Conservation (phyloP, 92 coral and sea anemone species). For the Ricordea florida region DNA sequence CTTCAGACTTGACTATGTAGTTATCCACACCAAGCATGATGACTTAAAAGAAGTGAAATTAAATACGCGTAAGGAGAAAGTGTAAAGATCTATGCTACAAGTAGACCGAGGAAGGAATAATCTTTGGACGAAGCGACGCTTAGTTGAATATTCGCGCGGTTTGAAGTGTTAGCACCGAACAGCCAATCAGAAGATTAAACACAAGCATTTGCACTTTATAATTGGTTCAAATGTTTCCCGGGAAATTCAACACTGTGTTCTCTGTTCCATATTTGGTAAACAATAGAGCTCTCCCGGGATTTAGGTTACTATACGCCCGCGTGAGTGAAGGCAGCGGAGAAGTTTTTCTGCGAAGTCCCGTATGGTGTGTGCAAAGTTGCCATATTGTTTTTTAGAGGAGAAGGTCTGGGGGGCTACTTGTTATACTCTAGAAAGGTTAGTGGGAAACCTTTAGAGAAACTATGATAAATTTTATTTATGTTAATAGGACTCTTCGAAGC, state of each 20-base stretch:
- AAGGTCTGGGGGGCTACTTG: too few species aligned
- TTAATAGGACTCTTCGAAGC: too few species aligned
- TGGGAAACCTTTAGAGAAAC: too few species aligned
- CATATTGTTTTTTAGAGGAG: constrained; percentile 22
- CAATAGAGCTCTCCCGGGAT: constrained; percentile 8
- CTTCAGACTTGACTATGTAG: constrained; percentile 51
- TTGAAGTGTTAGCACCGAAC: neutral
- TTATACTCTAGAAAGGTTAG: too few species aligned
- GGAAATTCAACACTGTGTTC: constrained; percentile 14
- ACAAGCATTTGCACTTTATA: neutral
- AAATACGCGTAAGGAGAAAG: neutral
- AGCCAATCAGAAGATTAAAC: constrained; percentile 62
- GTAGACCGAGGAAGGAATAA: constrained; percentile 73
- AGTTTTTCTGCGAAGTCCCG: neutral
- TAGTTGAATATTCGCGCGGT: constrained; percentile 77
- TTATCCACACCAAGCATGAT: constrained; percentile 75
- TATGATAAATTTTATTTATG: too few species aligned
- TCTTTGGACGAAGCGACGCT: constrained; percentile 43
- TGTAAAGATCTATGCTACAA: neutral
- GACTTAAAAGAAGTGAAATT: neutral
- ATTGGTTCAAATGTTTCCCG: constrained; percentile 67
- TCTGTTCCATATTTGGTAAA: constrained; percentile 21
- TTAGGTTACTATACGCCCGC: neutral
- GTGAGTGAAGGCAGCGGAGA: neutral
- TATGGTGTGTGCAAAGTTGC: too few species aligned